Evolutionary conservation across 2,113 vertebrate genomes (phyloP), one percentile per base, ranked within the genome.

Genomic region (Baryphthengus martii): DNA sequence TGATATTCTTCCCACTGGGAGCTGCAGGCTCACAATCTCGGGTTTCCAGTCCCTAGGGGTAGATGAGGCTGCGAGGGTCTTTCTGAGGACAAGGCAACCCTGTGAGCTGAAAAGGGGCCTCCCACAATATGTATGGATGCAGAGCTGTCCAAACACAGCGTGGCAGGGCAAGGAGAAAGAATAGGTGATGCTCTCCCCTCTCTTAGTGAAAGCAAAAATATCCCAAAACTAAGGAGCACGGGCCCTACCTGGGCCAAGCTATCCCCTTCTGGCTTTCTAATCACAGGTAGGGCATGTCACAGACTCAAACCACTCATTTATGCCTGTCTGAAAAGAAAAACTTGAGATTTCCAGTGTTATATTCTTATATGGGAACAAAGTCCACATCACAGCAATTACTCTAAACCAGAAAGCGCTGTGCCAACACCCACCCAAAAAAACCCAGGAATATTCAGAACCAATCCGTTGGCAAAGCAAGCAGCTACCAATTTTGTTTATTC

Each of bases 21-120:
- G 58, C 68, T 88, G 74, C 45, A 49, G 86, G 63, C 40, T 90
- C 44, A 4, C 21, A 3, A 37, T 78, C 74, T 97, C 95, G 63
- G 75, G 82, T 96, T 97, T 95, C 93, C 75, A 74, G 42, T 37
- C 42, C 89, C 89, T 28, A 17, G 10, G 82, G 94, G 71, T 19
- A 83, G 20, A 80, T n/a, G 75, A 50, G 45, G 29, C 82, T 79
- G 31, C 2, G n/a, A 74, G 78, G 72, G 55, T 85, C 85, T 44
- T 71, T 37, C 67, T 26, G 42, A 71, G 88, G 88, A 45, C 89
- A 79, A 45, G 62, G 65, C 47, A 62, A 1, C 18, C 20, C 71
- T 7, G 10, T 11, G 52, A 70, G 61, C 29, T 0, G 14, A 44
- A 45, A 68, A 88, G 35, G 17, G 40, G 37, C 78, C 42, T 75